Evolutionary conservation across 2,888 invertebrate genomes (phyloP).

Genomic region (Iphiclides podalirius): DNA sequence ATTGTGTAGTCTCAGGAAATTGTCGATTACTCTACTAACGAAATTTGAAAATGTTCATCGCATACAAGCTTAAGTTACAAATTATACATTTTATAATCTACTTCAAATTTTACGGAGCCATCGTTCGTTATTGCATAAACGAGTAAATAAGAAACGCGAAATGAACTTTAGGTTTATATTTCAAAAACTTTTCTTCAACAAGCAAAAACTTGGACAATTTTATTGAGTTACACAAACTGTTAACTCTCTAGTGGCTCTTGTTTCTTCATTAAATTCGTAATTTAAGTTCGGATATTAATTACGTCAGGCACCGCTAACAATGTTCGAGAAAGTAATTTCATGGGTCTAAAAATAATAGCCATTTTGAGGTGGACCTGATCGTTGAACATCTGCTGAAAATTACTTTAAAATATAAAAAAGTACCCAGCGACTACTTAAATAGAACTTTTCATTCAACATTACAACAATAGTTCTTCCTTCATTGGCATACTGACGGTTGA

Average conservation of each 20-base stretch:
- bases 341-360: conserved; percentile 55
- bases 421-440: conserved; percentile 70
- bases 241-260: background rate
- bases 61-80: no score
- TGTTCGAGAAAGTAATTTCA: conserved; percentile 60
- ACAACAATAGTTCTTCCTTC: conserved; percentile 77
- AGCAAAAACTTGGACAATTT: background rate
- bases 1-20: no score
- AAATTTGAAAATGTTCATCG: no score
- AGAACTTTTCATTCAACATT: conserved; percentile 77
- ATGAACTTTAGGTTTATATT: no score
- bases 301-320: conserved; percentile 5
- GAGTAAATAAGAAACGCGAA: no score
- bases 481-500: conserved; percentile 78
- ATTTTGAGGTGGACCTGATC: conserved; percentile 60
- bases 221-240: no score
- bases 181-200: no score
- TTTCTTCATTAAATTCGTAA: background rate
- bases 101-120: no score
- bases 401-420: conserved; percentile 66
- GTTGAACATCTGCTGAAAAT: conserved; percentile 78
- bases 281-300: conserved; percentile 13
- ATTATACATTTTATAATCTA: no score
- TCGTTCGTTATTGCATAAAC: no score
- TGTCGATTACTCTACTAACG: no score